Percentiles rank a stretch among this genome's conserved stretches.
phyloP scores from a whole-genome alignment of 2,113 vertebrate species.

The Phalacrocorax carbo region DNA sequence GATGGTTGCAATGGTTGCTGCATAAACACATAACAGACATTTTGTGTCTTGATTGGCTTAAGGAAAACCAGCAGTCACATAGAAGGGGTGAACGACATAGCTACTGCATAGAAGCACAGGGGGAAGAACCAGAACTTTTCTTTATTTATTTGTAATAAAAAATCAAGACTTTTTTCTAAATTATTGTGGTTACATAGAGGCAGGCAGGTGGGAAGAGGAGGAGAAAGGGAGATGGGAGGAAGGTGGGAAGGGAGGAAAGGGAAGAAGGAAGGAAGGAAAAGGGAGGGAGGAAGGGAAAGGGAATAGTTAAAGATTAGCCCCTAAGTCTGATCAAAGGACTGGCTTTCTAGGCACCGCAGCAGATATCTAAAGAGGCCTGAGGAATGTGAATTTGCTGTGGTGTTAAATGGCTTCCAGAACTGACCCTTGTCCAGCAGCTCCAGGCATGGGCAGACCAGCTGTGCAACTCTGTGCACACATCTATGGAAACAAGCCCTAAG shows the following conservation, averaged over 20 bases:
- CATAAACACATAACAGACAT: neutral
- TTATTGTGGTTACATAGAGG: neutral
- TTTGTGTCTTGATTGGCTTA: neutral
- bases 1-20: neutral
- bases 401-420: constrained; percentile 31
- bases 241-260: neutral
- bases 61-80: neutral
- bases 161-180: neutral
- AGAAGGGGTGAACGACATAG: neutral
- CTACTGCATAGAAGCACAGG: neutral
- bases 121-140: neutral
- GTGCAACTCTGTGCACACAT: neutral
- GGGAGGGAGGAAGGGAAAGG: neutral
- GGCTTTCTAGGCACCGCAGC: neutral
- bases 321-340: neutral
- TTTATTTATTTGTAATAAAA: neutral
- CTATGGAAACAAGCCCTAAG: neutral
- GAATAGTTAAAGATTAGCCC: neutral
- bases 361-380: neutral
- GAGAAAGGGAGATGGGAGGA: neutral
- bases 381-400: neutral
- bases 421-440: neutral
- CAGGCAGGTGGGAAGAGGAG: neutral
- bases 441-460: neutral
- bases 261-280: neutral